Percentiles rank a stretch among this genome's conserved stretches.
Conservation (phyloP, 2,888 invertebrate species). For the Epsilonema sp. region DNA sequence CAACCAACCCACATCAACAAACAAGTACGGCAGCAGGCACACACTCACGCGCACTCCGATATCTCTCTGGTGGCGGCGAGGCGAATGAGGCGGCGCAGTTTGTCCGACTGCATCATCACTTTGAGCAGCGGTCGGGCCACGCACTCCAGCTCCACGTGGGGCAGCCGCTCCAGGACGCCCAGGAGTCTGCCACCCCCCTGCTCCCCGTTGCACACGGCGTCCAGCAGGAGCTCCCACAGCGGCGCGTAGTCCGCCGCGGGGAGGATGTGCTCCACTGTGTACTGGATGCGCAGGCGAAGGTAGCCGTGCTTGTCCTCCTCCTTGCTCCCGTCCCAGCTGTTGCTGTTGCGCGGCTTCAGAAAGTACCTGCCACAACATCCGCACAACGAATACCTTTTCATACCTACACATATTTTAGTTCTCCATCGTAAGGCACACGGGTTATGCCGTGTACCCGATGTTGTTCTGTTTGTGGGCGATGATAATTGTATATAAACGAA, state of each 20-base stretch:
- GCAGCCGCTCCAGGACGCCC: slow-evolving; percentile 3
- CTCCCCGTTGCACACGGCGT: neutral
- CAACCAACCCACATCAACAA: too few relatives aligned
- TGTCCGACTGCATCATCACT: slow-evolving; percentile 16
- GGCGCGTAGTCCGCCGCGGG: neutral
- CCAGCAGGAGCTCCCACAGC: neutral
- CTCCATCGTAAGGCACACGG: too few relatives aligned
- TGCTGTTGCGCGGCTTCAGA: neutral
- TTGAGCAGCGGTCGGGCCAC: slow-evolving; percentile 22
- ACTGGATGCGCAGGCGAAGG: neutral
- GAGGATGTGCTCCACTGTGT: neutral
- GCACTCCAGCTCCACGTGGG: slow-evolving; percentile 12
- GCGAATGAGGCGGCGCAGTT: slow-evolving; percentile 19
- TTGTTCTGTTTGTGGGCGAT: too few relatives aligned
- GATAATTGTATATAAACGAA: too few relatives aligned
- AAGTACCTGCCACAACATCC: slow-evolving; percentile 1
- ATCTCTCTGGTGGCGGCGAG: slow-evolving; percentile 19
- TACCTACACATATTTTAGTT: too few relatives aligned
- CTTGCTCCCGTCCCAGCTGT: neutral
- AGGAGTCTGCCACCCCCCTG: too few relatives aligned
- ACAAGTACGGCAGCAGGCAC: too few relatives aligned
- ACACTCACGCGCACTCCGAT: slow-evolving; percentile 20
- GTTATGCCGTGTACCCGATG: too few relatives aligned
- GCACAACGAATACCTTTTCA: too few relatives aligned
- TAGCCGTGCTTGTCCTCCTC: neutral